phyloP scores from a whole-genome alignment of 2,113 vertebrate genomes.

The Phodopus roborovskii region DNA sequence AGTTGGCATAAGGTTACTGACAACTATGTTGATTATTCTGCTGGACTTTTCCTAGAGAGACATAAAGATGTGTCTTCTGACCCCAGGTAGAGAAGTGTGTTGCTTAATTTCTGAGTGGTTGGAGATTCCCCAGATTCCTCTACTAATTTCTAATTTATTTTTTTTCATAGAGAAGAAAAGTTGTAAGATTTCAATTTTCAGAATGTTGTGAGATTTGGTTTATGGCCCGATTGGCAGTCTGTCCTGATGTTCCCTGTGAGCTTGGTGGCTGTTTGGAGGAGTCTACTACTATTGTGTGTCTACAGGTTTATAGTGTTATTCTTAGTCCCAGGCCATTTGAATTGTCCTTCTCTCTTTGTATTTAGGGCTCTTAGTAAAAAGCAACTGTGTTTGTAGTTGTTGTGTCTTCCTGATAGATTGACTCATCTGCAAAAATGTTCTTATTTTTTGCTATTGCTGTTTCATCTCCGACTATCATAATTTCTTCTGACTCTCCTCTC shows the following conservation, averaged over 20 bases:
- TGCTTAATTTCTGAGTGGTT: not conserved
- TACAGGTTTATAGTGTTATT: not conserved
- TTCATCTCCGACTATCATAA: not conserved
- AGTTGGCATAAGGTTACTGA: not conserved
- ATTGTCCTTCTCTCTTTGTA: not conserved
- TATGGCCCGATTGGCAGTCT: too few species aligned
- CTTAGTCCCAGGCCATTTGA: not conserved
- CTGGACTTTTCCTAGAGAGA: not conserved
- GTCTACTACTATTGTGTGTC: too few species aligned
- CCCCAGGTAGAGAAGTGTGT: not conserved
- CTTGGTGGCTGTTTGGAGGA: not conserved
- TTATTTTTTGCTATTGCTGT: not conserved
- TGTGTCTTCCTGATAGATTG: not conserved
- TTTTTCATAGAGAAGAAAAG: not conserved
- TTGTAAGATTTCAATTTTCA: not conserved
- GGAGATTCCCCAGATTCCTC: not conserved
- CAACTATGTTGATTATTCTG: not conserved
- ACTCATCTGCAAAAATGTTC: not conserved
- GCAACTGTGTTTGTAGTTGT: not conserved
- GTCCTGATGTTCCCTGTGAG: not conserved
- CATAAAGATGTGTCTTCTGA: not conserved
- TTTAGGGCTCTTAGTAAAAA: not conserved
- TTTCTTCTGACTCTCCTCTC: not conserved
- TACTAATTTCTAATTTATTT: not conserved
- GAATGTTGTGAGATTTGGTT: not conserved